phyloP scores from a whole-genome alignment of 2,797 vertebrate species.

The Sebastes paucispinis region DNA sequence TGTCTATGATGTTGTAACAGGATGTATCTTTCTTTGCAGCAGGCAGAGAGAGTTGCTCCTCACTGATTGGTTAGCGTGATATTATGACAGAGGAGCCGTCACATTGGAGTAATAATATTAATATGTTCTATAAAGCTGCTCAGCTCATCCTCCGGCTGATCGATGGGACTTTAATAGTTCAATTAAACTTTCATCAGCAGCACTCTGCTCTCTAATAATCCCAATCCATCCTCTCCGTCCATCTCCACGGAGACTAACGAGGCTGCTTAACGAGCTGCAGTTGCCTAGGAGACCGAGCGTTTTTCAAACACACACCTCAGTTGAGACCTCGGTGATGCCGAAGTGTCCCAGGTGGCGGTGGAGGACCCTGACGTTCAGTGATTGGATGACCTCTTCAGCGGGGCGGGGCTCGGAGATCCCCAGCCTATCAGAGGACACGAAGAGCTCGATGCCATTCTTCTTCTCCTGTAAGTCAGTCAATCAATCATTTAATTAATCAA shows the following conservation, averaged over 20 bases:
- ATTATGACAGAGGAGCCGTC: not conserved
- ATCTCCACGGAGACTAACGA: constrained; percentile 20
- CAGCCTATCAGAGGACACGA: constrained; percentile 87
- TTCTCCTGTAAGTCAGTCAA: constrained; percentile 77
- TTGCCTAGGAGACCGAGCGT: not conserved
- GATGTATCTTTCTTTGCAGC: not conserved
- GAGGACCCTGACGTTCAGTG: constrained; percentile 89
- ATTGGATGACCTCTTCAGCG: constrained; percentile 90
- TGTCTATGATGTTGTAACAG: not conserved
- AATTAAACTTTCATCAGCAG: constrained; percentile 48
- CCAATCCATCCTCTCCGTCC: constrained; percentile 19
- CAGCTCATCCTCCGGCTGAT: constrained; percentile 34
- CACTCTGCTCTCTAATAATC: constrained; percentile 45
- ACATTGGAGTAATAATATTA: constrained; percentile 30
- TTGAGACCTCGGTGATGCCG: constrained; percentile 90
- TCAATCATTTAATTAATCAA: not conserved
- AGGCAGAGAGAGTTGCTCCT: not conserved
- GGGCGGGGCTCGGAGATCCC: constrained; percentile 84
- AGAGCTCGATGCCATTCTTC: constrained; percentile 92
- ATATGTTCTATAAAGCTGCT: constrained; percentile 14
- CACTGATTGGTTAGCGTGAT: constrained; percentile 3
- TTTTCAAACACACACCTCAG: constrained; percentile 83
- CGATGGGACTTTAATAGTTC: constrained; percentile 44
- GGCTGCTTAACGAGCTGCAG: not conserved
- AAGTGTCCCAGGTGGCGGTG: constrained; percentile 89